Conservation (phyloP, 2,888 invertebrate species). For the Opisthograptis luteolata region DNA sequence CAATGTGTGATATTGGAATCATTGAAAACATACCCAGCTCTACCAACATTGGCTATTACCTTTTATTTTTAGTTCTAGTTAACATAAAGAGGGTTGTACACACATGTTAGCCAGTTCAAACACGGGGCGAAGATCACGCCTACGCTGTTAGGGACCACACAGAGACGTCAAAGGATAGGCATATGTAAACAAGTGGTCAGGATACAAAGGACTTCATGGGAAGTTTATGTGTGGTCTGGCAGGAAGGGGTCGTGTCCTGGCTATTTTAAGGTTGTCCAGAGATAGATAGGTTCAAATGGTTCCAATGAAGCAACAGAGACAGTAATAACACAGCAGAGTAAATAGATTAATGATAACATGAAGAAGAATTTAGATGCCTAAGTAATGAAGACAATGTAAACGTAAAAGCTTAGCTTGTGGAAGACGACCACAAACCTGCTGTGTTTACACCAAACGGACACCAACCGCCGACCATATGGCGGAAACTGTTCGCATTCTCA, state of each 20-base stretch:
- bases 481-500: slow-evolving; percentile 64
- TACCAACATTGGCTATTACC: slow-evolving; percentile 36
- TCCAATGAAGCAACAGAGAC: too few species aligned
- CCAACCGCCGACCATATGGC: slow-evolving; percentile 64
- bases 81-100: slow-evolving; percentile 47
- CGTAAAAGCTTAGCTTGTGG: background rate
- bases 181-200: slow-evolving; percentile 51
- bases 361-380: too few species aligned
- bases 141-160: slow-evolving; percentile 46
- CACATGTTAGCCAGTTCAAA: slow-evolving; percentile 42
- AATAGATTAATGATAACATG: too few species aligned
- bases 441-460: slow-evolving; percentile 21
- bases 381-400: too few species aligned
- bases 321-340: too few species aligned
- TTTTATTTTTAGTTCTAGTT: slow-evolving; percentile 49
- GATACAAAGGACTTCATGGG: slow-evolving; percentile 42
- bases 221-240: slow-evolving; percentile 48
- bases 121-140: slow-evolving; percentile 28
- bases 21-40: too few species aligned
- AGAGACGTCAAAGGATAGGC: slow-evolving; percentile 31
- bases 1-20: too few species aligned
- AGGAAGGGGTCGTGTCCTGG: slow-evolving; percentile 20
- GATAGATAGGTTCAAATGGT: slow-evolving; percentile 3
- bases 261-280: slow-evolving; percentile 5
- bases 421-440: background rate